Conservation (phyloP, 92 coral and sea anemone species). For the Paramuricea clavata region DNA sequence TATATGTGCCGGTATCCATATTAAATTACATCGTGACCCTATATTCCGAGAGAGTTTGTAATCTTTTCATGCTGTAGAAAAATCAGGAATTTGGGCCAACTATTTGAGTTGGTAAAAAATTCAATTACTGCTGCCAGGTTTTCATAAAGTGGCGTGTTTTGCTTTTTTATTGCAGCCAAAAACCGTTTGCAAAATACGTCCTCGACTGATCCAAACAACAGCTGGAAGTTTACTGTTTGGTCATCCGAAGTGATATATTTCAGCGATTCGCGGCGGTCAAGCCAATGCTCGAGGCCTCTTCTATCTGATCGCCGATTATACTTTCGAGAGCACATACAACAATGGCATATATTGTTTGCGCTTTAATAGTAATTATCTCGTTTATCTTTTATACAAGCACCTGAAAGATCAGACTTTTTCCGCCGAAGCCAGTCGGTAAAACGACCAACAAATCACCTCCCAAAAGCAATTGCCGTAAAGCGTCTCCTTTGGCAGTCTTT, state of each 20-base stretch:
- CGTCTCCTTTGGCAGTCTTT: not conserved
- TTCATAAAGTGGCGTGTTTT: constrained; percentile 38
- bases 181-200: constrained; percentile 23
- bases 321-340: constrained; percentile 21
- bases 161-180: constrained; percentile 24
- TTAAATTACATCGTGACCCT: too few species aligned
- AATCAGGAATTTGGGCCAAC: too few species aligned
- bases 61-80: too few species aligned
- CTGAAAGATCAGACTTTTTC: not conserved
- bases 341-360: not conserved
- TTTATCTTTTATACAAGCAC: not conserved
- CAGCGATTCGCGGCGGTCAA: not conserved
- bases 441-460: not conserved
- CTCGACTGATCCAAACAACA: constrained; percentile 61
- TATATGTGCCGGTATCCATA: too few species aligned
- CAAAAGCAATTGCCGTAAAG: not conserved
- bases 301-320: constrained; percentile 12
- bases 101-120: too few species aligned
- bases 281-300: constrained; percentile 47
- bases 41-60: too few species aligned
- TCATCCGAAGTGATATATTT: constrained; percentile 29
- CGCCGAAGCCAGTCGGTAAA: not conserved
- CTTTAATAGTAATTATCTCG: too few species aligned
- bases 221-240: constrained; percentile 42
- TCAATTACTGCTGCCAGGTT: constrained; percentile 48